Evolutionary conservation across 2,888 invertebrate genomes (phyloP).

Genomic region (Lithophane leautieri): DNA sequence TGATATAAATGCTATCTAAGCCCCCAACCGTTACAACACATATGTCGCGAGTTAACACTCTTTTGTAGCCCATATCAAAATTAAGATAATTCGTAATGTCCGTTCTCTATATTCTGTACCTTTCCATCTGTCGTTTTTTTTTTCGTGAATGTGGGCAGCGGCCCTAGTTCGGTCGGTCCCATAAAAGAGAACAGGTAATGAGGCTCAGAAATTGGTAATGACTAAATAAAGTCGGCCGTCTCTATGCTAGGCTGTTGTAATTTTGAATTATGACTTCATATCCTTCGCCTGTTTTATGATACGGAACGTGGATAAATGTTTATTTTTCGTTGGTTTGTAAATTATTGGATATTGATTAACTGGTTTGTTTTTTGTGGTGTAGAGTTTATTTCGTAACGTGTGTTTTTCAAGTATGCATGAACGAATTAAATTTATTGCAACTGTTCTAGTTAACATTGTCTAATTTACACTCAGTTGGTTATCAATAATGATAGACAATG

Average conservation of each 20-base stretch:
- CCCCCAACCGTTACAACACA: conserved; percentile 76
- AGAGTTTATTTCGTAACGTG: neutral
- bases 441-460: too few relatives aligned
- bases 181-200: conserved; percentile 85
- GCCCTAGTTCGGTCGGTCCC: conserved; percentile 84
- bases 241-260: conserved; percentile 75
- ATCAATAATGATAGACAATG: neutral
- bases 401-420: neutral
- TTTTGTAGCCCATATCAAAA: conserved; percentile 89
- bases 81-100: conserved; percentile 89
- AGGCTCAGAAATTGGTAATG: conserved; percentile 87
- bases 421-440: neutral
- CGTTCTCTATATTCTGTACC: conserved; percentile 85
- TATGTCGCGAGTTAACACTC: conserved; percentile 87
- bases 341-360: conserved; percentile 54
- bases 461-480: neutral
- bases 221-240: conserved; percentile 83
- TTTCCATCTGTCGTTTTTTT: conserved; percentile 85
- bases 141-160: conserved; percentile 77
- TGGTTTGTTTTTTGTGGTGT: conserved; percentile 20
- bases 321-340: conserved; percentile 51
- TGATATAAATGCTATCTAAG: conserved; percentile 72
- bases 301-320: conserved; percentile 70
- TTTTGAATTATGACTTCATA: conserved; percentile 81
- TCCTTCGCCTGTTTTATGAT: conserved; percentile 75